These are phyloP conservation scores for Australoheros scitulus DNA, from an alignment of 2,113 vertebrate genomes.

Conservation along the genomic window DNA sequence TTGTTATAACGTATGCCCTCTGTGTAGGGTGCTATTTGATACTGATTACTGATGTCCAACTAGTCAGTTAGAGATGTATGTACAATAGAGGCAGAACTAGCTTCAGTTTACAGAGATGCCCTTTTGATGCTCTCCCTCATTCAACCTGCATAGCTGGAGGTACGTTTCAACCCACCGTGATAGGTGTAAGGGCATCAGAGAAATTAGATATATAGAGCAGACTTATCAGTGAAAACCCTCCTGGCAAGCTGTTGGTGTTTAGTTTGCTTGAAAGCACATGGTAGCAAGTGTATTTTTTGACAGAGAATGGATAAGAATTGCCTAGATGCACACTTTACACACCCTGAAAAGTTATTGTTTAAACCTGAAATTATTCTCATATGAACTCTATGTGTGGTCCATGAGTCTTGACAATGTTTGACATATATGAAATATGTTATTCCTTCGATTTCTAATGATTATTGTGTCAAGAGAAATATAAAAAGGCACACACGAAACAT, in stretches of 20 bases:
- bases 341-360: slow-evolving; percentile 60
- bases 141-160: slow-evolving; percentile 28
- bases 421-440: slow-evolving; percentile 79
- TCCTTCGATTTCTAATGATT: slow-evolving; percentile 74
- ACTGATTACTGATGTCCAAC: slow-evolving; percentile 78
- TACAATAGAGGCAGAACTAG: slow-evolving; percentile 72
- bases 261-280: slow-evolving; percentile 72
- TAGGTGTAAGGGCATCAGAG: slow-evolving; percentile 46
- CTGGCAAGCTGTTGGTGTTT: slow-evolving; percentile 54
- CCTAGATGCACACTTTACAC: slow-evolving; percentile 52
- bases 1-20: slow-evolving; percentile 69
- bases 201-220: slow-evolving; percentile 57
- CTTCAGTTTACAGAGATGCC: slow-evolving; percentile 70
- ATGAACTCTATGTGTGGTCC: slow-evolving; percentile 74
- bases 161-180: slow-evolving; percentile 18
- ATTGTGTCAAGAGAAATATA: slow-evolving; percentile 74
- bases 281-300: slow-evolving; percentile 78
- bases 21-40: slow-evolving; percentile 78
- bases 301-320: slow-evolving; percentile 47
- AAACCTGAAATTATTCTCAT: slow-evolving; percentile 68
- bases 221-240: slow-evolving; percentile 29
- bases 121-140: slow-evolving; percentile 16
- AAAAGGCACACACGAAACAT: slow-evolving; percentile 60
- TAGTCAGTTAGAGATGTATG: slow-evolving; percentile 75
- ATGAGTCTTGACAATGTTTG: slow-evolving; percentile 75